These are phyloP conservation scores for Drosophila subsilvestris DNA, from an alignment of 2,888 invertebrate genomes.

Conservation along the genomic window DNA sequence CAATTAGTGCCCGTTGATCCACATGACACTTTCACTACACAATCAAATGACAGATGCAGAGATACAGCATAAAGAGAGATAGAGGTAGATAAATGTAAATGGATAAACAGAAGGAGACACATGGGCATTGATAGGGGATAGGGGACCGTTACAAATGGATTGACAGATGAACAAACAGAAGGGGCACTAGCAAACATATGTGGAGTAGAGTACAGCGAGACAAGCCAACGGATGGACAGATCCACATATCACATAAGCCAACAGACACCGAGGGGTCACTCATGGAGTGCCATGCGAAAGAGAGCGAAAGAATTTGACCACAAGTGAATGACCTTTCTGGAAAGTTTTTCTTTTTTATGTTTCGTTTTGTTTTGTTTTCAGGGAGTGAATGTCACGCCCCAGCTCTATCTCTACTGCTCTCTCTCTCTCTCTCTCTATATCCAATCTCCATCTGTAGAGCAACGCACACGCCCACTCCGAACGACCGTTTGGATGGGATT, in stretches of 20 bases:
- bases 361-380: constrained; percentile 8
- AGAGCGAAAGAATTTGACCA: constrained; percentile 32
- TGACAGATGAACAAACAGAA: neutral
- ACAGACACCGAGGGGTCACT: neutral
- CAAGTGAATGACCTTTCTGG: constrained; percentile 70
- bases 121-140: neutral
- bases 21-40: neutral
- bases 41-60: neutral
- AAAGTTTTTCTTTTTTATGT: constrained; percentile 25
- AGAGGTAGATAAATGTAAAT: neutral
- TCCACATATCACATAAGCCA: no score
- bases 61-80: neutral
- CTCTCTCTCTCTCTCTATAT: constrained; percentile 34
- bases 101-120: neutral
- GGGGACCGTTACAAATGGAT: neutral
- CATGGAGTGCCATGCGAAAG: constrained; percentile 3
- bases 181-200: neutral
- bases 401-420: constrained; percentile 1
- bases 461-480: constrained; percentile 42
- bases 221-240: no score
- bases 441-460: constrained; percentile 9
- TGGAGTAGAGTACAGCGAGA: no score
- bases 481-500: constrained; percentile 24
- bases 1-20: neutral
- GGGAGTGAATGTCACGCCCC: constrained; percentile 54